A percentile compares a stretch with the other conserved stretches of the same genome.
phyloP scores from a whole-genome alignment of 2,797 vertebrate genomes.

The Sebastes reedi region DNA sequence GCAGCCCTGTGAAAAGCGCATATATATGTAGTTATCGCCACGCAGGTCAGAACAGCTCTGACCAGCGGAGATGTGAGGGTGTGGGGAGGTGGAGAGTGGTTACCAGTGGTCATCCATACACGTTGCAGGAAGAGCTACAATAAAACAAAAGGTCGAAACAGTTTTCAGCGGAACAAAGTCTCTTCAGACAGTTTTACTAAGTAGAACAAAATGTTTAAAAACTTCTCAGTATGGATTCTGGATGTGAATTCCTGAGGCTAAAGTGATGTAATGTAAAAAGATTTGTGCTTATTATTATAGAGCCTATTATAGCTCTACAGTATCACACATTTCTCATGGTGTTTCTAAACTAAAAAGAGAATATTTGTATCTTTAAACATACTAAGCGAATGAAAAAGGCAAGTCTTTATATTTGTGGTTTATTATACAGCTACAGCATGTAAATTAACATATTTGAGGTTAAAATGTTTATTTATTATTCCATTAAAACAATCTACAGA shows the following conservation, averaged over 20 bases:
- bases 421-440: background rate
- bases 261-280: background rate
- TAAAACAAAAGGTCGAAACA: slow-evolving; percentile 26
- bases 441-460: background rate
- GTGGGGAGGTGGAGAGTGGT: slow-evolving; percentile 32
- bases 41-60: slow-evolving; percentile 41
- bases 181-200: background rate
- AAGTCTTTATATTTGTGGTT: background rate
- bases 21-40: slow-evolving; percentile 14
- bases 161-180: background rate
- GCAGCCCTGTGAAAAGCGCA: slow-evolving; percentile 21
- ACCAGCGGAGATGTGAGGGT: slow-evolving; percentile 40
- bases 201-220: background rate
- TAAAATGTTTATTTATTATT: background rate
- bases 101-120: slow-evolving; percentile 11
- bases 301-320: slow-evolving; percentile 4
- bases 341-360: slow-evolving; percentile 6
- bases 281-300: background rate
- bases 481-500: slow-evolving; percentile 16
- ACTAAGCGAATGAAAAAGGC: background rate
- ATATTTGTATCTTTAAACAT: background rate
- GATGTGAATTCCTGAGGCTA: background rate
- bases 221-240: background rate
- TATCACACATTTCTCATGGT: background rate
- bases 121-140: background rate